These are phyloP conservation scores for Gallinago stenura DNA, from an alignment of 2,797 vertebrate species.

Conservation along the genomic window DNA sequence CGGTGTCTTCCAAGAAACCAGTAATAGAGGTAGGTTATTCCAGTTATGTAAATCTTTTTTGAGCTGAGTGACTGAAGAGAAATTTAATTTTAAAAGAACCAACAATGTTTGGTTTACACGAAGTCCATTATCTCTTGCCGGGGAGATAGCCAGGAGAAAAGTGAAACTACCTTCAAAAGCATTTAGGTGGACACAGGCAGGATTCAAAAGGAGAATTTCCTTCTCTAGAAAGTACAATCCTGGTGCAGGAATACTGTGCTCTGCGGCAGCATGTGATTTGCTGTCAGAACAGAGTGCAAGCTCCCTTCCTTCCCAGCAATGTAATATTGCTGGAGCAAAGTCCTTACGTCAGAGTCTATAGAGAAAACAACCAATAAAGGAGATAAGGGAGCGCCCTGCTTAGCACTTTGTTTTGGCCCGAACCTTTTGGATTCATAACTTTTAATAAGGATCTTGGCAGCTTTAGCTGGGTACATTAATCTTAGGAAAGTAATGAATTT, in stretches of 20 bases:
- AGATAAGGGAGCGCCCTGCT: conserved; percentile 15
- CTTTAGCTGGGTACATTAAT: conserved; percentile 30
- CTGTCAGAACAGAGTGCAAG: neutral
- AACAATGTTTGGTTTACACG: neutral
- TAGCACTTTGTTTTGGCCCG: neutral
- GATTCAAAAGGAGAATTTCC: neutral
- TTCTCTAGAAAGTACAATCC: neutral
- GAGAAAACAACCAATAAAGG: conserved; percentile 22
- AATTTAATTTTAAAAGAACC: conserved; percentile 57
- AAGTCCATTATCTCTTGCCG: neutral
- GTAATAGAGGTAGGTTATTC: conserved; percentile 45
- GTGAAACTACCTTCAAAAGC: conserved; percentile 3
- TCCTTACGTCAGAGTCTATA: neutral
- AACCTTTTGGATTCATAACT: conserved; percentile 12
- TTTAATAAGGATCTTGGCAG: conserved; percentile 51
- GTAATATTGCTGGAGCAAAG: conserved; percentile 20
- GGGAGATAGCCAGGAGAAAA: neutral
- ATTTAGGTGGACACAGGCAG: neutral
- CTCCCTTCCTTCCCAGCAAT: neutral
- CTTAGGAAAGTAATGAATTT: conserved; percentile 52
- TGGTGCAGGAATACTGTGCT: neutral
- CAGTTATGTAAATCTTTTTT: conserved; percentile 64
- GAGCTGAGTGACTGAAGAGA: conserved; percentile 26
- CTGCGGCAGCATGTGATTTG: neutral
- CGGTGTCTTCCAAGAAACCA: conserved; percentile 52